Percentiles rank a stretch among this genome's conserved stretches.
Evolutionary conservation across 2,797 vertebrate species (phyloP).

Genomic region (Salarias fasciatus): DNA sequence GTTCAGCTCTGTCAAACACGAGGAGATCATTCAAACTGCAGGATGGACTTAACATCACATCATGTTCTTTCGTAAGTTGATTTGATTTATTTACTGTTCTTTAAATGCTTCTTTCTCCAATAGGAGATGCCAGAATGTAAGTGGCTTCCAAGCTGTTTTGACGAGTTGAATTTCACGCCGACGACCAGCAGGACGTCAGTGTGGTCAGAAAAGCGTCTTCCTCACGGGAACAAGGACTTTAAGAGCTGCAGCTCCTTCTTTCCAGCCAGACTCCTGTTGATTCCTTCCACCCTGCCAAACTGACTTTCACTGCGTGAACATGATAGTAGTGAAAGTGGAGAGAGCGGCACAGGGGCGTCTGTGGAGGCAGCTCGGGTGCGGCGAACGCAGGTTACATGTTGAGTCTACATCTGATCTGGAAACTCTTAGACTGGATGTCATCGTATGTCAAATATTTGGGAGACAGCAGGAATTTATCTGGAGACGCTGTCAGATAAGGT

Average conservation of each 20-base stretch:
- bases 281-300: conserved; percentile 70
- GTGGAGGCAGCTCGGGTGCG: conserved; percentile 3
- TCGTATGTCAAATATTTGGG: not conserved
- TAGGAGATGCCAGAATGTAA: conserved; percentile 15
- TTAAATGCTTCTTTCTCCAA: conserved; percentile 8
- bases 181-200: conserved; percentile 48
- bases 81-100: conserved; percentile 5
- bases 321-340: too few relatives aligned
- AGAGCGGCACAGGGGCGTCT: conserved; percentile 20
- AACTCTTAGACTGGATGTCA: not conserved
- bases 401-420: conserved; percentile 15
- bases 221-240: conserved; percentile 53
- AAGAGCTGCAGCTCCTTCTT: conserved; percentile 50
- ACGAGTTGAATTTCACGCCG: conserved; percentile 58
- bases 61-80: conserved; percentile 4
- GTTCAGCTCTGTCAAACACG: too few relatives aligned
- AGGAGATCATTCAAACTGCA: too few relatives aligned
- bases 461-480: conserved; percentile 12
- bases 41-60: not conserved
- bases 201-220: conserved; percentile 68
- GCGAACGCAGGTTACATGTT: not conserved
- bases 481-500: conserved; percentile 27
- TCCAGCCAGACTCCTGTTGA: conserved; percentile 54
- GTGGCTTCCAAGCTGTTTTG: too few relatives aligned
- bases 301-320: too few relatives aligned